A percentile compares a stretch with the other conserved stretches of the same genome.
These are phyloP conservation scores for Dallia pectoralis DNA, from an alignment of 2,797 vertebrate genomes.

Conservation along the genomic window DNA sequence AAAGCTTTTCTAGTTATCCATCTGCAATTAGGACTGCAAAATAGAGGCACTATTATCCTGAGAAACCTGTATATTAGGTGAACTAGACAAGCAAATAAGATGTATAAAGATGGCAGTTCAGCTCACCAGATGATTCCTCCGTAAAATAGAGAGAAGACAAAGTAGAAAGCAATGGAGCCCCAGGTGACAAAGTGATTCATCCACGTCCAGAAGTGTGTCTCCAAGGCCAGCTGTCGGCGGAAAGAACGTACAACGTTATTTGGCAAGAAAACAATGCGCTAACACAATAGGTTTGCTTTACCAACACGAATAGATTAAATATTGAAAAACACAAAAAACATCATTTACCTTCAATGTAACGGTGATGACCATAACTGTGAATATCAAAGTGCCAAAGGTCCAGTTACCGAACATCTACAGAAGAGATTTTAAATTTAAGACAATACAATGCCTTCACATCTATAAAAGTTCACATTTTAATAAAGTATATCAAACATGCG, in stretches of 20 bases:
- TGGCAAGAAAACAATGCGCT: background rate
- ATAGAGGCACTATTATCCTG: background rate
- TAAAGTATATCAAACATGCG: background rate
- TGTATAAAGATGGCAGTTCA: background rate
- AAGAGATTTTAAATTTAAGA: slow-evolving; percentile 21
- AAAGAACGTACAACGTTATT: background rate
- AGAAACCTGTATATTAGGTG: background rate
- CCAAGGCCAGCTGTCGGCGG: slow-evolving; percentile 85
- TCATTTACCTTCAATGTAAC: slow-evolving; percentile 92
- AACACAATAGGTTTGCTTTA: background rate
- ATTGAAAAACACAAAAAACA: background rate
- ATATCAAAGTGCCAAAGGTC: slow-evolving; percentile 97
- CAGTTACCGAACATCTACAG: slow-evolving; percentile 97
- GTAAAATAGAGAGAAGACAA: slow-evolving; percentile 97
- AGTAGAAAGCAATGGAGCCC: slow-evolving; percentile 98
- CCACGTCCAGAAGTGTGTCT: slow-evolving; percentile 99
- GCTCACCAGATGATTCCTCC: slow-evolving; percentile 96
- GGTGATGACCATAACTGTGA: slow-evolving; percentile 98
- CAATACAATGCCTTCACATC: background rate
- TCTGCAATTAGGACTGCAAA: background rate
- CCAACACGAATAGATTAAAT: background rate
- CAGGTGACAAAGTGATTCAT: slow-evolving; percentile 98
- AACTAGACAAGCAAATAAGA: background rate
- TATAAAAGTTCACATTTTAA: background rate
- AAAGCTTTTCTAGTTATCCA: background rate